Conservation (phyloP, 2,888 invertebrate species). For the Sturmia bella region DNA sequence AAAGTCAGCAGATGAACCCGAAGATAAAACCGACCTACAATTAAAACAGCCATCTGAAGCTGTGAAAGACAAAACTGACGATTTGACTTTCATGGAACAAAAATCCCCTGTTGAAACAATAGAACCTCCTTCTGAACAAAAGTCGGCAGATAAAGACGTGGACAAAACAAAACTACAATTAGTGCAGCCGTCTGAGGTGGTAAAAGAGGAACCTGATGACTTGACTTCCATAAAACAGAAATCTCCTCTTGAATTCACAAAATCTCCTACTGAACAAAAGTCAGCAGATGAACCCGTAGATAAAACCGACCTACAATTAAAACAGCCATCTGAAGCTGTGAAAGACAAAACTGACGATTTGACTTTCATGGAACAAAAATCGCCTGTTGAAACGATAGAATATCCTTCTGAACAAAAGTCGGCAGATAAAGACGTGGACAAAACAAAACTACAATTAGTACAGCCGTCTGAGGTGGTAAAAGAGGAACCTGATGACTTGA, state of each 20-base stretch:
- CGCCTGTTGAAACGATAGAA: too few species aligned
- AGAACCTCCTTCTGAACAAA: neutral
- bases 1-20: neutral
- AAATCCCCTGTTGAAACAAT: neutral
- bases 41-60: too few species aligned
- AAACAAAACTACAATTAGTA: neutral
- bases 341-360: too few species aligned
- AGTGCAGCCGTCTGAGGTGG: neutral
- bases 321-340: too few species aligned
- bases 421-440: neutral
- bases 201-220: neutral
- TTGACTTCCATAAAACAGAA: slow-evolving; percentile 2
- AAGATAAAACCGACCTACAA: neutral
- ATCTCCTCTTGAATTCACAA: neutral
- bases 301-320: neutral
- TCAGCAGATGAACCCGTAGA: neutral
- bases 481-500: too few species aligned
- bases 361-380: too few species aligned
- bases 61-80: too few species aligned
- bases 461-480: too few species aligned
- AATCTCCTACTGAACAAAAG: neutral
- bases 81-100: too few species aligned
- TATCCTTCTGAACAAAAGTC: neutral
- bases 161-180: neutral
- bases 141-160: neutral